Evolutionary conservation across 2,888 invertebrate genomes (phyloP).

Genomic region (Nipponacmea schrenckii): DNA sequence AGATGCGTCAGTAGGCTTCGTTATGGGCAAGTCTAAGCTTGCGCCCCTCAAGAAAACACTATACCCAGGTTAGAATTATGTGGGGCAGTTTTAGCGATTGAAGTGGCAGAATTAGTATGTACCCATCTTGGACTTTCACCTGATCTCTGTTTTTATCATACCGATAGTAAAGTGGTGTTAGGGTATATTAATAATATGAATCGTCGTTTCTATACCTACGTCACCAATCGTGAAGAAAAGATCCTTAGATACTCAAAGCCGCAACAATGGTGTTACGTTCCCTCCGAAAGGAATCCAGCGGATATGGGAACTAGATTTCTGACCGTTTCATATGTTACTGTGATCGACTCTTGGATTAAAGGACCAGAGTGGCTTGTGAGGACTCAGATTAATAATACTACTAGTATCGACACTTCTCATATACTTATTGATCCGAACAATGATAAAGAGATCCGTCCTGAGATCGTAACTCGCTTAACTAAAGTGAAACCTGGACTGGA

Average conservation of each 20-base stretch:
- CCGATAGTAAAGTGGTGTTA: slow-evolving; percentile 32
- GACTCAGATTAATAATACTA: too few relatives aligned
- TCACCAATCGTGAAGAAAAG: slow-evolving; percentile 17
- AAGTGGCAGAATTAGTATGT: slow-evolving; percentile 19
- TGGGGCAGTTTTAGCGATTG: slow-evolving; percentile 29
- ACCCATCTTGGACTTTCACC: slow-evolving; percentile 20
- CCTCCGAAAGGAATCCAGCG: slow-evolving; percentile 26
- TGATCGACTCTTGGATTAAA: neutral
- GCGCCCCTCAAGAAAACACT: slow-evolving; percentile 29
- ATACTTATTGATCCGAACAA: too few relatives aligned
- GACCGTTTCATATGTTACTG: too few relatives aligned
- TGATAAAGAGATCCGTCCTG: too few relatives aligned
- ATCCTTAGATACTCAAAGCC: slow-evolving; percentile 20
- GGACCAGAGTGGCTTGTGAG: slow-evolving; percentile 2
- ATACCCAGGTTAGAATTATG: slow-evolving; percentile 33
- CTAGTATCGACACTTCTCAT: too few relatives aligned
- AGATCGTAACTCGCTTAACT: too few relatives aligned
- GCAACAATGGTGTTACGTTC: slow-evolving; percentile 25
- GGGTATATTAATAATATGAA: slow-evolving; percentile 28
- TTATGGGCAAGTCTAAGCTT: slow-evolving; percentile 32
- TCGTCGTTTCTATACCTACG: slow-evolving; percentile 23
- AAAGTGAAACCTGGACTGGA: too few relatives aligned
- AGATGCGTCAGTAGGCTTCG: slow-evolving; percentile 15
- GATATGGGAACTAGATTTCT: slow-evolving; percentile 25
- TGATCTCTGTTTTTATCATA: slow-evolving; percentile 19